These are phyloP conservation scores for Eupleurogrammus muticus DNA, from an alignment of 2,797 vertebrate genomes.

Conservation along the genomic window DNA sequence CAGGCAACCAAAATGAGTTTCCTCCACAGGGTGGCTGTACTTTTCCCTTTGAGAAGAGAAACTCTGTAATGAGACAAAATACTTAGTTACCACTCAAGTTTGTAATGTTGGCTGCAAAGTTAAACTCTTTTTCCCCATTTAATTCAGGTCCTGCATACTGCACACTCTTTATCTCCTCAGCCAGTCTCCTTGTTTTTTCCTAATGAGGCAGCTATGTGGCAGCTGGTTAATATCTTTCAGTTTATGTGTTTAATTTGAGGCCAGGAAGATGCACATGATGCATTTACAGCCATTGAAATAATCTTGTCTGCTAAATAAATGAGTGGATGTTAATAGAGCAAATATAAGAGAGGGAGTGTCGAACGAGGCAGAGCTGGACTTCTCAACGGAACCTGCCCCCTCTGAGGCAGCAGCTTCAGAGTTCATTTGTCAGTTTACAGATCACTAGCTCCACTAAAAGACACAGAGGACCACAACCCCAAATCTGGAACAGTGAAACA, in stretches of 20 bases:
- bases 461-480: constrained; percentile 10
- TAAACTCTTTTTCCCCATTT: too few species aligned
- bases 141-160: too few species aligned
- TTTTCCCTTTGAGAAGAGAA: too few species aligned
- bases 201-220: not conserved
- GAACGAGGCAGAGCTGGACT: not conserved
- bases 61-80: too few species aligned
- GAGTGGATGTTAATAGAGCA: not conserved
- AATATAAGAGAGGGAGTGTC: not conserved
- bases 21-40: too few species aligned
- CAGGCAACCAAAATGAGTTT: too few species aligned
- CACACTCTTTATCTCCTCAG: not conserved
- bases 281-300: constrained; percentile 7
- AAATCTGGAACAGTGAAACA: constrained; percentile 8
- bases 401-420: constrained; percentile 70
- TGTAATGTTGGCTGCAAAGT: too few species aligned
- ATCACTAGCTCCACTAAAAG: constrained; percentile 82
- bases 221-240: constrained; percentile 10
- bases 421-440: constrained; percentile 88
- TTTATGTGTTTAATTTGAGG: not conserved
- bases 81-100: too few species aligned
- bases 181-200: not conserved
- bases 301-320: constrained; percentile 5
- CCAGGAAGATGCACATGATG: not conserved
- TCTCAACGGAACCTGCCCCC: constrained; percentile 1